These are phyloP conservation scores for Macrosoma leucophasiata DNA, from an alignment of 2,888 invertebrate species.

Conservation along the genomic window DNA sequence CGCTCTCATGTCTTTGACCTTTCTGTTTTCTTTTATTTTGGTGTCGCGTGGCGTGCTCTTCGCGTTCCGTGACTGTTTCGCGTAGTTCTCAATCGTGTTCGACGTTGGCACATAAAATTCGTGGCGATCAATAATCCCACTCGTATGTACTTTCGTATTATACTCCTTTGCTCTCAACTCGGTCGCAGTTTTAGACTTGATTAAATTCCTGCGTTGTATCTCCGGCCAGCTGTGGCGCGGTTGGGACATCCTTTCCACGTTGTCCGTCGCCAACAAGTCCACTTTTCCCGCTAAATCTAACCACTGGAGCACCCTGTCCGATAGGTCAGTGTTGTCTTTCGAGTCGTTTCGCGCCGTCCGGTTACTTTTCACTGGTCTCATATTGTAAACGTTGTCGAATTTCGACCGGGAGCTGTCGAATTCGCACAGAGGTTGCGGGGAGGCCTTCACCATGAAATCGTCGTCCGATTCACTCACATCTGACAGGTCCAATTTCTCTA, in stretches of 20 bases:
- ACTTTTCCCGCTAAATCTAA: constrained; percentile 82
- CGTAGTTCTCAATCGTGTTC: constrained; percentile 70
- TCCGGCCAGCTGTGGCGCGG: constrained; percentile 66
- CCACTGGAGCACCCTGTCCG: constrained; percentile 87
- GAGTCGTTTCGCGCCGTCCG: constrained; percentile 50
- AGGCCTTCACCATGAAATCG: constrained; percentile 43
- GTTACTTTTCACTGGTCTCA: constrained; percentile 54
- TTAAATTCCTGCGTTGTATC: constrained; percentile 47
- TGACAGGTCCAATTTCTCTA: constrained; percentile 50
- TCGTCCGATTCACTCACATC: constrained; percentile 52
- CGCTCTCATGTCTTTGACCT: constrained; percentile 43
- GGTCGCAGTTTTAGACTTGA: constrained; percentile 54
- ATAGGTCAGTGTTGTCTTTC: constrained; percentile 58
- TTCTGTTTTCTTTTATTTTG: constrained; percentile 48
- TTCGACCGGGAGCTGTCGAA: constrained; percentile 34
- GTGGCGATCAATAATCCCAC: constrained; percentile 56
- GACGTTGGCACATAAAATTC: constrained; percentile 64
- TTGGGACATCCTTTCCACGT: constrained; percentile 50
- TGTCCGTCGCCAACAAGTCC: constrained; percentile 53
- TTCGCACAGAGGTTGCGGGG: constrained; percentile 45
- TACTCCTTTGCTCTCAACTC: constrained; percentile 47
- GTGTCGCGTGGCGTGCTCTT: constrained; percentile 52
- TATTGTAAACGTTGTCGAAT: constrained; percentile 36
- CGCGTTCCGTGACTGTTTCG: constrained; percentile 64
- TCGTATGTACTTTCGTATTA: constrained; percentile 49